These are phyloP conservation scores for Halcyon chelicuti DNA, from an alignment of 2,797 vertebrate species.

Conservation along the genomic window DNA sequence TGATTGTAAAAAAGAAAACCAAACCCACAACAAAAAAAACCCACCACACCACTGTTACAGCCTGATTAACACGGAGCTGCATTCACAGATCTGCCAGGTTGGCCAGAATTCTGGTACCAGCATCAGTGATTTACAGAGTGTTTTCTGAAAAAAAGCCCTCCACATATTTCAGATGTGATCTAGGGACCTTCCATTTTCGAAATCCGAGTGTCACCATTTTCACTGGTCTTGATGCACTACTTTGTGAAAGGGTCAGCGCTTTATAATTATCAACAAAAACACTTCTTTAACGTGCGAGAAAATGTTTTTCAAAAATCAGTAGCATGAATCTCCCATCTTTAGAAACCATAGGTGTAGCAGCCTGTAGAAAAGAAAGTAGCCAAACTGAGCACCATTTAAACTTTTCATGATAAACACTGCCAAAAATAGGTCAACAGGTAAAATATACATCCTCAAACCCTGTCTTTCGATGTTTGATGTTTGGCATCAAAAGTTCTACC, in stretches of 20 bases:
- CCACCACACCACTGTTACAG: neutral
- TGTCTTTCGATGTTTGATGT: neutral
- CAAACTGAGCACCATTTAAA: neutral
- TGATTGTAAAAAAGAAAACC: neutral
- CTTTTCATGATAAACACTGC: neutral
- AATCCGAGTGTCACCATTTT: neutral
- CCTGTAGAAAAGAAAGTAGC: neutral
- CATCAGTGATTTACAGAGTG: neutral
- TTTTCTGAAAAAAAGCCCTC: neutral
- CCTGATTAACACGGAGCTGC: neutral
- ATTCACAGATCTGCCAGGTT: neutral
- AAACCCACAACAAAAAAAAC: neutral
- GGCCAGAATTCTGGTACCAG: neutral
- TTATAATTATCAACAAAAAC: neutral
- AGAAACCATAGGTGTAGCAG: neutral
- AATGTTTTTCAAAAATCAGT: neutral
- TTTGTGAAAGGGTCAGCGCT: neutral
- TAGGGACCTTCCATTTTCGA: rapidly evolving
- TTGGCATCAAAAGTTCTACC: neutral
- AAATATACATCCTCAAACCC: neutral
- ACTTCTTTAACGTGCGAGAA: neutral
- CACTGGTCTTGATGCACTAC: neutral
- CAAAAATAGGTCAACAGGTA: neutral
- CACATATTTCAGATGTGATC: neutral
- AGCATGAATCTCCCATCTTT: neutral